Conservation (phyloP, 1,140 invertebrate genomes). For the Zaprionus africanus region DNA sequence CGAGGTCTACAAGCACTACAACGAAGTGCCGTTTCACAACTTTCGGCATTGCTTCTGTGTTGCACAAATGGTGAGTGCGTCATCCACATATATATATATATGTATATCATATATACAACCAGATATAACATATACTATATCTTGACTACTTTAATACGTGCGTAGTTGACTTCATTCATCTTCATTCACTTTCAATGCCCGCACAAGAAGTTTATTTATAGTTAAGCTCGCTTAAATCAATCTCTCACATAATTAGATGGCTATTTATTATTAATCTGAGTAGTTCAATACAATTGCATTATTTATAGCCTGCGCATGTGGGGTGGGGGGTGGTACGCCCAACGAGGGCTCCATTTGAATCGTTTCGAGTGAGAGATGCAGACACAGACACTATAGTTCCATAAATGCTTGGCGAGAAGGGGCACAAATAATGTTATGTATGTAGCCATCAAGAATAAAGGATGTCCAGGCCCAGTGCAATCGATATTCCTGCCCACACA, state of each 20-base stretch:
- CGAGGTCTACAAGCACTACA: constrained; percentile 94
- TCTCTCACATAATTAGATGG: neutral
- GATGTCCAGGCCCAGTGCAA: constrained; percentile 28
- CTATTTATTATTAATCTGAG: constrained; percentile 26
- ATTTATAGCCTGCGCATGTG: constrained; percentile 7
- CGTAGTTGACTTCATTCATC: neutral
- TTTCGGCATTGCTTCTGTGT: constrained; percentile 96
- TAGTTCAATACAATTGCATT: constrained; percentile 14
- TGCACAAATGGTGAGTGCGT: constrained; percentile 92
- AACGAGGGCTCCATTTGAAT: constrained; percentile 20
- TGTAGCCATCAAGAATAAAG: constrained; percentile 19
- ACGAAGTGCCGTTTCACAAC: constrained; percentile 96
- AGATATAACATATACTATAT: neutral
- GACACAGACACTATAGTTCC: constrained; percentile 3
- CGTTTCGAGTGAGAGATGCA: constrained; percentile 3
- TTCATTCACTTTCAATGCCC: neutral
- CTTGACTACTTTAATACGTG: neutral
- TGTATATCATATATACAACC: too few relatives aligned
- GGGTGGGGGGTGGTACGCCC: neutral
- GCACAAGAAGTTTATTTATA: neutral
- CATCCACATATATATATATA: too few relatives aligned
- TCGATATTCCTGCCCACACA: constrained; percentile 26
- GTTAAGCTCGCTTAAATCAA: neutral
- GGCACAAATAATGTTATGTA: neutral
- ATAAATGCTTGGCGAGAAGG: neutral